A percentile compares a stretch with the other conserved stretches of the same genome.
Evolutionary conservation across 2,113 vertebrate genomes (phyloP).

Genomic region (Scytalopus superciliaris): DNA sequence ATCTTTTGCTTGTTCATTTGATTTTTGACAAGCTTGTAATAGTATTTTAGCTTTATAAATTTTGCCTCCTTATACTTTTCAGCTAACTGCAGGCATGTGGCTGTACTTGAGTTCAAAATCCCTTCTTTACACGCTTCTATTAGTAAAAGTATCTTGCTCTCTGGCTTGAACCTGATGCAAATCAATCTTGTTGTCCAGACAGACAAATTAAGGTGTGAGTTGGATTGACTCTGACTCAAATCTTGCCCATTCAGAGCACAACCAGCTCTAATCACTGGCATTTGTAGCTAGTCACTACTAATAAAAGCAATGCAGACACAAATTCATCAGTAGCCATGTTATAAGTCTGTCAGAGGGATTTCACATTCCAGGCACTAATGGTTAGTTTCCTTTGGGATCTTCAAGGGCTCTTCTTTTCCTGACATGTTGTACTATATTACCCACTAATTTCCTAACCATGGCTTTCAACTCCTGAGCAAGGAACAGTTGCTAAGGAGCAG

Average conservation of each 20-base stretch:
- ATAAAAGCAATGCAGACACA: not conserved
- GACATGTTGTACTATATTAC: not conserved
- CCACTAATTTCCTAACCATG: not conserved
- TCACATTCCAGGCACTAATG: not conserved
- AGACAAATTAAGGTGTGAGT: not conserved
- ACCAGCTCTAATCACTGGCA: not conserved
- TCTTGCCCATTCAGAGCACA: not conserved
- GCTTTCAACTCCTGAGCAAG: not conserved
- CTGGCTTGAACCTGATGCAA: not conserved
- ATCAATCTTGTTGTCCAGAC: not conserved
- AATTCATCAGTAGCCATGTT: not conserved
- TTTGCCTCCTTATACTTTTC: not conserved
- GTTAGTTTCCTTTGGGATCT: constrained; percentile 24
- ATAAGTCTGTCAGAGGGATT: not conserved
- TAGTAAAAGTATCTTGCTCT: not conserved
- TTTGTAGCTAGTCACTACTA: constrained; percentile 13
- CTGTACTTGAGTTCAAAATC: not conserved
- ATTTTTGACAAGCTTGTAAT: not conserved
- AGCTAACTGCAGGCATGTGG: not conserved
- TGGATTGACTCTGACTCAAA: not conserved
- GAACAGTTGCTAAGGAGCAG: constrained; percentile 29
- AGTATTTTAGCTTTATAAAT: not conserved
- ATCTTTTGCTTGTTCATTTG: not conserved
- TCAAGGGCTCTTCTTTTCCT: not conserved
- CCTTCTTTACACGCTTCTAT: not conserved